Percentiles rank a stretch among this genome's conserved stretches.
Evolutionary conservation across 1,140 invertebrate species (phyloP).

Genomic region (Macrotrachela quadricornifera): DNA sequence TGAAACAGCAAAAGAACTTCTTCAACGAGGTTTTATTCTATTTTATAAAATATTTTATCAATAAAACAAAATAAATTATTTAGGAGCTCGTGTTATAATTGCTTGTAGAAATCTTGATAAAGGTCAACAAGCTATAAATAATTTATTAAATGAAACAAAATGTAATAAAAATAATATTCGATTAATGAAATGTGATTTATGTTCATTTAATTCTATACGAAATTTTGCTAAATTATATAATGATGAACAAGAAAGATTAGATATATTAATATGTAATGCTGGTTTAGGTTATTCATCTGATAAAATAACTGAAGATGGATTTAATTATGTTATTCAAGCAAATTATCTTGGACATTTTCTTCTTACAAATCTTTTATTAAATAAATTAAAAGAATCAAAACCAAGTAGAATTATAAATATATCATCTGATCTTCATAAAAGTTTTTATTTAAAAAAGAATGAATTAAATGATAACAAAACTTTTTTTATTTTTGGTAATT

Average conservation of each 20-base stretch:
- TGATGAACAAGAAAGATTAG: conserved; percentile 42
- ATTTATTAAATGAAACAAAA: conserved; percentile 36
- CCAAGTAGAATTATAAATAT: conserved; percentile 15
- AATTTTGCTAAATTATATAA: conserved; percentile 23
- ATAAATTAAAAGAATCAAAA: conserved; percentile 15
- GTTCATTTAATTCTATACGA: conserved; percentile 14
- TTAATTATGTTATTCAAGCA: conserved; percentile 36
- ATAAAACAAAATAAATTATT: background rate
- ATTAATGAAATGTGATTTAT: conserved; percentile 15
- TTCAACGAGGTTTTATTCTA: conserved; percentile 27
- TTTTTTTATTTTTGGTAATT: background rate
- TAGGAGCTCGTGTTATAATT: conserved; percentile 45
- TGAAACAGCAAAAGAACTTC: conserved; percentile 35
- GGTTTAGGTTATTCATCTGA: conserved; percentile 14
- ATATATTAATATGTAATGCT: conserved; percentile 38
- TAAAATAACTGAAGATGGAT: no score
- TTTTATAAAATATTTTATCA: background rate
- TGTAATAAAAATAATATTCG: conserved; percentile 18
- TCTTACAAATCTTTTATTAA: conserved; percentile 40
- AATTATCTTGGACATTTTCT: conserved; percentile 71
- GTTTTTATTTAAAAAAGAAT: background rate
- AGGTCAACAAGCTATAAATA: conserved; percentile 17
- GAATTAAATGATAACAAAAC: background rate
- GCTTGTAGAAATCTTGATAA: conserved; percentile 42
- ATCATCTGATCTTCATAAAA: conserved; percentile 14